These are phyloP conservation scores for Tachysurus fulvidraco DNA, from an alignment of 2,113 vertebrate genomes.

Conservation along the genomic window DNA sequence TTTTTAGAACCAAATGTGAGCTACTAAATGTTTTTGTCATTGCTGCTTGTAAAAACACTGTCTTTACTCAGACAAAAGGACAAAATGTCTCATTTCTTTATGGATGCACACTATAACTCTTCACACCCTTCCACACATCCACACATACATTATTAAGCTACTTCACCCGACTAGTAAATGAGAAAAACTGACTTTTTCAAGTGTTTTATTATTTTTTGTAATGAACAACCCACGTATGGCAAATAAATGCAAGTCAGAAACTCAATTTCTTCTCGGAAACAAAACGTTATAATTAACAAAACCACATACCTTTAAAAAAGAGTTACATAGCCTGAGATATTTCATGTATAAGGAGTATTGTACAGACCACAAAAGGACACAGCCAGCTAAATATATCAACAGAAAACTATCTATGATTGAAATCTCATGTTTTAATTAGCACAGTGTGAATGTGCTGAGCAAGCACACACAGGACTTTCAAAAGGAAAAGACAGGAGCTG, in stretches of 20 bases:
- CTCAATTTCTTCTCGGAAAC: neutral
- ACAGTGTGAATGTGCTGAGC: neutral
- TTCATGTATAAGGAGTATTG: neutral
- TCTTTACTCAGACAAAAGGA: neutral
- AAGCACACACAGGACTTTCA: neutral
- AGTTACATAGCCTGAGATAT: neutral
- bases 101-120: neutral
- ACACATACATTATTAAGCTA: neutral
- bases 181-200: neutral
- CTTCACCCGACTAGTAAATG: neutral
- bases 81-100: constrained; percentile 5
- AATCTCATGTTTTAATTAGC: neutral
- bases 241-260: neutral
- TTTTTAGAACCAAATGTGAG: neutral
- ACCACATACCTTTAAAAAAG: too few species aligned
- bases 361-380: neutral
- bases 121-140: too few species aligned
- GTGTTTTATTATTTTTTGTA: neutral
- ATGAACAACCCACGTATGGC: neutral
- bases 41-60: neutral
- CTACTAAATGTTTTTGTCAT: neutral
- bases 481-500: neutral
- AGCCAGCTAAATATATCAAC: neutral
- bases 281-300: neutral
- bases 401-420: neutral